These are phyloP conservation scores for Oophaga pumilio DNA, from an alignment of 2,113 vertebrate genomes.

Conservation along the genomic window DNA sequence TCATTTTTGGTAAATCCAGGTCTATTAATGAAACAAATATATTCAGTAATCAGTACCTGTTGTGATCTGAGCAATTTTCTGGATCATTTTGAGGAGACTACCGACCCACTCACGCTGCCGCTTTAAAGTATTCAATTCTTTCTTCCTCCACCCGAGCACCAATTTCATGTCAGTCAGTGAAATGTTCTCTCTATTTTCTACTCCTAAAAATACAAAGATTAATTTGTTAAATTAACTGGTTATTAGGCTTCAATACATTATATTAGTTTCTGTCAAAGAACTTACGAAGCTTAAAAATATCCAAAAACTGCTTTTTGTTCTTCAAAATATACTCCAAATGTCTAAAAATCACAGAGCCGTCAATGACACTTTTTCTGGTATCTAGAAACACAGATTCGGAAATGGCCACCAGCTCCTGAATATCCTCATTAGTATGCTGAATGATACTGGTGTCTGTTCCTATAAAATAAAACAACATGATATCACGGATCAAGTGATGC, in stretches of 20 bases:
- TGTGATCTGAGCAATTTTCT: constrained; percentile 71
- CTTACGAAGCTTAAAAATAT: constrained; percentile 80
- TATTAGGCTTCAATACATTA: not conserved
- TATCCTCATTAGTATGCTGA: constrained; percentile 70
- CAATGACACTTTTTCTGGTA: constrained; percentile 60
- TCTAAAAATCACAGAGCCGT: constrained; percentile 68
- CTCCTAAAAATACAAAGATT: constrained; percentile 63
- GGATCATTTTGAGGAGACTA: constrained; percentile 77
- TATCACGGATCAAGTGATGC: not conserved
- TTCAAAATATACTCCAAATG: constrained; percentile 73
- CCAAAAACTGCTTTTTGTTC: constrained; percentile 65
- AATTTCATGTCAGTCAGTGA: constrained; percentile 1
- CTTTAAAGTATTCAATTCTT: constrained; percentile 70
- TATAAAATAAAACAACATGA: constrained; percentile 56
- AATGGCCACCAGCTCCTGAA: constrained; percentile 67
- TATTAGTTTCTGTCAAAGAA: not conserved
- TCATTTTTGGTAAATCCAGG: no score
- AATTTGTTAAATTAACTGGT: not conserved
- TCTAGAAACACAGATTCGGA: constrained; percentile 70
- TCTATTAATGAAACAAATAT: not conserved
- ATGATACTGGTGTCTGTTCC: constrained; percentile 71
- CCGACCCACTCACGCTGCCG: constrained; percentile 71
- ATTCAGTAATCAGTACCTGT: constrained; percentile 70
- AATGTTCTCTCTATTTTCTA: not conserved
- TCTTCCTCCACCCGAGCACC: constrained; percentile 68